Evolutionary conservation across 2,113 vertebrate species (phyloP).

Genomic region (Lophius piscatorius): DNA sequence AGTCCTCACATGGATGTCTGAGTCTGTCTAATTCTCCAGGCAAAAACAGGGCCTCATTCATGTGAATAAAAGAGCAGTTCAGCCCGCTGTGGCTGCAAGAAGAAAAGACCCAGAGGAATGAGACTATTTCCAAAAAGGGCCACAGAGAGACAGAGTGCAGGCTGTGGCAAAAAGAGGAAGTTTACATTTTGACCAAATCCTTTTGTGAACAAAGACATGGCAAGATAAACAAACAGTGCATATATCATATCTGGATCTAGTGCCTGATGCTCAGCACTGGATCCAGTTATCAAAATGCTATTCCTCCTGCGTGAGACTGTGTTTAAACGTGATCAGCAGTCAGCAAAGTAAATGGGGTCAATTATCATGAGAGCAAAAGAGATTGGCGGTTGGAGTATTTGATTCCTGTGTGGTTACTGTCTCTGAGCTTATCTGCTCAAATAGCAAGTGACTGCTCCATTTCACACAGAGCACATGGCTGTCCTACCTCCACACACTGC

Average conservation of each 20-base stretch:
- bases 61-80: slow-evolving; percentile 72
- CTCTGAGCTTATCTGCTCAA: slow-evolving; percentile 57
- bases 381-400: slow-evolving; percentile 53
- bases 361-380: slow-evolving; percentile 25
- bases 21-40: slow-evolving; percentile 60
- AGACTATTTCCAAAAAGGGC: slow-evolving; percentile 53
- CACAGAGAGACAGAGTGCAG: slow-evolving; percentile 35
- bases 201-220: slow-evolving; percentile 65
- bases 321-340: slow-evolving; percentile 35
- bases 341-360: background rate
- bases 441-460: slow-evolving; percentile 54
- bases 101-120: slow-evolving; percentile 62
- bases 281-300: slow-evolving; percentile 29
- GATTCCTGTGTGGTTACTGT: slow-evolving; percentile 68
- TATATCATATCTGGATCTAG: no score
- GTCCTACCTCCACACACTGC: slow-evolving; percentile 71
- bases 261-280: slow-evolving; percentile 47
- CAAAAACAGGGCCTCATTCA: slow-evolving; percentile 74
- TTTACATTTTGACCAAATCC: slow-evolving; percentile 72
- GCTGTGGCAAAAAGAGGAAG: slow-evolving; percentile 65
- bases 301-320: slow-evolving; percentile 16
- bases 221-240: slow-evolving; percentile 66
- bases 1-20: slow-evolving; percentile 61
- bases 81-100: slow-evolving; percentile 44
- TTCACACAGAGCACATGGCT: slow-evolving; percentile 62